Conservation (phyloP, 1,140 invertebrate species). For the Bombyx mori region DNA sequence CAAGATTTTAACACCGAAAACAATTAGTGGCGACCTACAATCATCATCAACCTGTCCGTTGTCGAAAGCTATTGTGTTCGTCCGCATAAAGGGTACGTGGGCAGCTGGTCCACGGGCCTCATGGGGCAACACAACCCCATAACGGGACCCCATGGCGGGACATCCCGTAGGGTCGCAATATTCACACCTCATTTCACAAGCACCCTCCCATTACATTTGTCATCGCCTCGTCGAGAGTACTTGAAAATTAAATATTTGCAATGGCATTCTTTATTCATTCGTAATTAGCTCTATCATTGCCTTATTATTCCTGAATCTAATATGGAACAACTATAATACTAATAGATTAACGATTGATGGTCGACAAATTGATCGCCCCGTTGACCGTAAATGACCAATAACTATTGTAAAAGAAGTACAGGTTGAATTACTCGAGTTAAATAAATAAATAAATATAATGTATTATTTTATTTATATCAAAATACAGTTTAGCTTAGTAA, state of each 20-base stretch:
- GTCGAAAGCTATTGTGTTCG: constrained; percentile 5
- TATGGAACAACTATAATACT: not conserved
- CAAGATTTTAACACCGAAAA: too few relatives aligned
- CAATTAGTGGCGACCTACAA: too few relatives aligned
- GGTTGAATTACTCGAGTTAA: too few relatives aligned
- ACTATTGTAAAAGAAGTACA: too few relatives aligned
- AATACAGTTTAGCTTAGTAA: too few relatives aligned
- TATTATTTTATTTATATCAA: too few relatives aligned
- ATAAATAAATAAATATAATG: too few relatives aligned
- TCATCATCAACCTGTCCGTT: constrained; percentile 14
- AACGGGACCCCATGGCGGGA: constrained; percentile 11
- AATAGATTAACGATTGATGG: not conserved
- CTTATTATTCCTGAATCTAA: not conserved
- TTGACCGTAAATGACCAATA: not conserved
- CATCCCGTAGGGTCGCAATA: constrained; percentile 56
- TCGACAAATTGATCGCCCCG: not conserved
- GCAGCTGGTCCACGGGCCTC: constrained; percentile 38
- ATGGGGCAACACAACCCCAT: constrained; percentile 13
- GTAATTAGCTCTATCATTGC: constrained; percentile 18
- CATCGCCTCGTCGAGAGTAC: constrained; percentile 31
- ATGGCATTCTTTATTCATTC: constrained; percentile 5
- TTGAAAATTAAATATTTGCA: constrained; percentile 25
- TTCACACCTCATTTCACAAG: constrained; percentile 67
- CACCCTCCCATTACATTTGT: constrained; percentile 49
- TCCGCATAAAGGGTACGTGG: constrained; percentile 19